Base-by-base conservation (phyloP, 2,797 vertebrate species). In the Enteromius radiatus region DNA sequence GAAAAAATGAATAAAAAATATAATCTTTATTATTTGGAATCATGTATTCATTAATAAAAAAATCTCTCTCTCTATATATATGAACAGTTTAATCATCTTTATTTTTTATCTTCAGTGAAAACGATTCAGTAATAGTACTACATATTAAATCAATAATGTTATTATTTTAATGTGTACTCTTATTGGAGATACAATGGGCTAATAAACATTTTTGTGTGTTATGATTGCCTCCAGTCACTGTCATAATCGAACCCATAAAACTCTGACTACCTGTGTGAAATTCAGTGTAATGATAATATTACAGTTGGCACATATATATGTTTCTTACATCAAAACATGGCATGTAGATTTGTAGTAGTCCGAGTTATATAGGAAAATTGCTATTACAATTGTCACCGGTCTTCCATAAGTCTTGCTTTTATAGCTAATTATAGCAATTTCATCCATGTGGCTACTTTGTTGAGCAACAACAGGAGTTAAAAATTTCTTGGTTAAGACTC, bases 341-440 rank as follows among this genome's bases (percentile, higher is more conserved):
- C 59, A 33, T 59, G 73, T 45, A 26, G n/a, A 52, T 70, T 43
- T 59, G n/a, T 31, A 31, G 17, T 17, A 38, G 33, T 64, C 19
- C 6, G 38, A 17, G 54, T 63, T 61, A 5, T 52, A n/a, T n/a
- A 65, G 10, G 23, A 38, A 64, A 8, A 49, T 7, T 45, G 26
- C 56, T 64, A 26, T 75, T 67, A 31, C 61, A 81, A 26, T 36
- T 21, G 69, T 71, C 70, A 12, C 61, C 47, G 17, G 71, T 65
- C 59, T 75, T 63, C 73, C 28, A 38, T 54, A 41, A 12, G 12
- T 65, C 31, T 43, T 33, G 17, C 47, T 52, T 28, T 82, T 82
- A 65, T 14, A 54, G 28, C 70, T n/a, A 74, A 65, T 81, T 81
- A 63, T 26, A 73, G 54, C 28, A 73, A 81, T 73, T 81, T 49